Evolutionary conservation across 2,888 invertebrate genomes (phyloP).

Genomic region (Julus scandinavius): DNA sequence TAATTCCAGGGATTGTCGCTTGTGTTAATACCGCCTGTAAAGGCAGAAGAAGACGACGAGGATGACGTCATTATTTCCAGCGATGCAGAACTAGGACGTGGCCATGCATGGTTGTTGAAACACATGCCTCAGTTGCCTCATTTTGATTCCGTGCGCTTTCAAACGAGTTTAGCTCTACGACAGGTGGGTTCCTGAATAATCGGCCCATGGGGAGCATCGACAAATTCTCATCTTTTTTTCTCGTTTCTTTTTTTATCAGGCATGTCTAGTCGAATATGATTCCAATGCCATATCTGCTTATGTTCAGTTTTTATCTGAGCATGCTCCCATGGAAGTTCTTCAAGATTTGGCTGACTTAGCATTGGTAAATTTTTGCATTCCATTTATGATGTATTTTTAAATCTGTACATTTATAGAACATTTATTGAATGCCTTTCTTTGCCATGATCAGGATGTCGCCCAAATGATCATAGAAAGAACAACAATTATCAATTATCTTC

Average conservation of each 20-base stretch:
- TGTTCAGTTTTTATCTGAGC: conserved; percentile 82
- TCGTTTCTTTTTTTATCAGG: conserved; percentile 70
- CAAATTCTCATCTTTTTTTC: too few species aligned
- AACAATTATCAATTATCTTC: conserved; percentile 83
- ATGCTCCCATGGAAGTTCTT: conserved; percentile 75
- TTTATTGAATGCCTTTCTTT: conserved; percentile 57
- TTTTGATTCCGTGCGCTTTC: conserved; percentile 70
- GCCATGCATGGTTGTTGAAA: conserved; percentile 65
- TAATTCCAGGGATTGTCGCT: conserved; percentile 75
- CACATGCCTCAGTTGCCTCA: conserved; percentile 78
- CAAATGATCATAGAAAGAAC: conserved; percentile 91
- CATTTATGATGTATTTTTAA: neutral
- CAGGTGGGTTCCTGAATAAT: conserved; percentile 63
- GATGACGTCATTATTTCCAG: conserved; percentile 61
- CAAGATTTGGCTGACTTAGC: conserved; percentile 76
- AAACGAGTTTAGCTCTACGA: conserved; percentile 61
- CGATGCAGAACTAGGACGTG: conserved; percentile 61
- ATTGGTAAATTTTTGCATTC: conserved; percentile 62
- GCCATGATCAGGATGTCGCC: conserved; percentile 77
- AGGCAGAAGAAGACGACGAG: conserved; percentile 59
- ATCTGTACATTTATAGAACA: neutral
- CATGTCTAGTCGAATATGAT: conserved; percentile 90
- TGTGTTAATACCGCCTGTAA: conserved; percentile 70
- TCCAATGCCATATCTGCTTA: conserved; percentile 84
- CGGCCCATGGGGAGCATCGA: too few species aligned